phyloP scores from a whole-genome alignment of 2,888 invertebrate species.

The Andrena haemorrhoa region DNA sequence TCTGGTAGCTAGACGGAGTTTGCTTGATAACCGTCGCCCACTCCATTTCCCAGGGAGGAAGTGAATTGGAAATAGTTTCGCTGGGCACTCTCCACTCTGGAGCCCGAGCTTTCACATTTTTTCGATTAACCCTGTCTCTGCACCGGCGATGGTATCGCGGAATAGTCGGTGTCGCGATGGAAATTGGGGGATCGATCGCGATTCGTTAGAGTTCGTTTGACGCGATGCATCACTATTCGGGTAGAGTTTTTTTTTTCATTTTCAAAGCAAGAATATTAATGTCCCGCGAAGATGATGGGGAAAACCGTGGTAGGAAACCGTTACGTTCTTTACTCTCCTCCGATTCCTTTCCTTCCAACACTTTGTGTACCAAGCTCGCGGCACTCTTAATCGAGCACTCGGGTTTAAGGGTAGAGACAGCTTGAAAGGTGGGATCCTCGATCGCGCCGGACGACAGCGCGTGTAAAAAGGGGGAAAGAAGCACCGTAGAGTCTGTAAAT shows the following conservation, averaged over 20 bases:
- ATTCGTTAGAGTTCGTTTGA: neutral
- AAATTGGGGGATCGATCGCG: slow-evolving; percentile 9
- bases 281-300: too few species aligned
- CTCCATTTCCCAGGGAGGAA: slow-evolving; percentile 2
- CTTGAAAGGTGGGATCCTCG: slow-evolving; percentile 30
- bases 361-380: too few species aligned
- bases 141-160: neutral
- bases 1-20: neutral
- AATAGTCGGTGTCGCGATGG: neutral
- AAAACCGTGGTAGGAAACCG: too few species aligned
- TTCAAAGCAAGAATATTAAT: too few species aligned
- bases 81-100: neutral
- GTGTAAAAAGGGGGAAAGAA: slow-evolving; percentile 58
- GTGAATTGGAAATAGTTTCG: slow-evolving; percentile 28
- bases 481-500: slow-evolving; percentile 68
- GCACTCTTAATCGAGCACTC: neutral
- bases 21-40: slow-evolving; percentile 22
- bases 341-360: neutral
- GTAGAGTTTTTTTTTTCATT: too few species aligned
- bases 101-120: slow-evolving; percentile 24
- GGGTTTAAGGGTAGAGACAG: neutral
- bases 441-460: slow-evolving; percentile 43
- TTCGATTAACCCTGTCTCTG: slow-evolving; percentile 27
- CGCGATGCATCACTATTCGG: too few species aligned
- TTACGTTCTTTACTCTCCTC: neutral